Percentiles rank a stretch among this genome's conserved stretches.
These are phyloP conservation scores for Schizopygopsis pylzovi DNA, from an alignment of 2,797 vertebrate species.

Conservation along the genomic window DNA sequence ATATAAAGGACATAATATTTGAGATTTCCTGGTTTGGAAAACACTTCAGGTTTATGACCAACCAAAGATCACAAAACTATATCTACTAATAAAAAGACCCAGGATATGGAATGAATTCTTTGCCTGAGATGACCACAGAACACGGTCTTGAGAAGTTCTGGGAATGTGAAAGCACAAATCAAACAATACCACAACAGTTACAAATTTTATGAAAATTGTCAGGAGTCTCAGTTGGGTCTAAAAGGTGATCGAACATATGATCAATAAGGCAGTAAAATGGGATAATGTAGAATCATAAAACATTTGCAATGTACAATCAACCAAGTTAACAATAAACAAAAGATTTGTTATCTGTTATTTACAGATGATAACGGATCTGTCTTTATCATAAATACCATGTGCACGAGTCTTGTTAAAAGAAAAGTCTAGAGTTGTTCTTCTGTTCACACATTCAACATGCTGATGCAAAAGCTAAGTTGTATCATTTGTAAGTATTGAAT, in stretches of 20 bases:
- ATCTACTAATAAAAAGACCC: neutral
- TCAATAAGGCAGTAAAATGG: neutral
- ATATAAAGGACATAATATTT: neutral
- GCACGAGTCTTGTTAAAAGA: neutral
- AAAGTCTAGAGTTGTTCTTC: neutral
- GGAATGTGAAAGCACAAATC: too few species aligned
- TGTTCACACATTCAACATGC: neutral
- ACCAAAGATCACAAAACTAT: neutral
- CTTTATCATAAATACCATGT: neutral
- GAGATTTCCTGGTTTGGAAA: neutral
- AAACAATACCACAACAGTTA: too few species aligned
- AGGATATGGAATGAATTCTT: neutral
- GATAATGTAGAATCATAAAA: neutral
- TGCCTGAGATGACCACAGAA: too few species aligned
- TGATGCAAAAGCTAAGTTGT: neutral
- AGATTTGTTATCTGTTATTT: neutral
- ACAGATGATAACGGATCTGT: neutral
- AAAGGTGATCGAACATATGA: neutral
- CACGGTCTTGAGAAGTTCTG: too few species aligned
- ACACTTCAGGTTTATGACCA: neutral
- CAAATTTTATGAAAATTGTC: neutral
- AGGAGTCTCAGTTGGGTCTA: neutral
- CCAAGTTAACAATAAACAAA: neutral
- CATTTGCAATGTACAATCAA: neutral
- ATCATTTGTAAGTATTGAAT: neutral